phyloP scores from a whole-genome alignment of 2,113 vertebrate species.

The Chionis minor region DNA sequence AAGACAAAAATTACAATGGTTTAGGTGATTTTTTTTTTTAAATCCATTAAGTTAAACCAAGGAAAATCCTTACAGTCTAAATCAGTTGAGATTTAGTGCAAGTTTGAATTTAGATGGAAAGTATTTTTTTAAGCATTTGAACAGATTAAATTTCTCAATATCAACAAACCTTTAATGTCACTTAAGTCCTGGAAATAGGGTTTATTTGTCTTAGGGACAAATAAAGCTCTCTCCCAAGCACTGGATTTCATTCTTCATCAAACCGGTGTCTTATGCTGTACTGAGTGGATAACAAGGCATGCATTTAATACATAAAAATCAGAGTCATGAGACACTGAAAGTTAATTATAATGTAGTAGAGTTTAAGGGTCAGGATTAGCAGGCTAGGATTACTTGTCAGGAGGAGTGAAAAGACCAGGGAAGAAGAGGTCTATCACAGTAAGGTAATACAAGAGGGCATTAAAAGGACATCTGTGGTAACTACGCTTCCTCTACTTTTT shows the following conservation, averaged over 20 bases:
- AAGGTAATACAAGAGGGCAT: background rate
- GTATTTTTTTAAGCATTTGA: background rate
- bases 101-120: constrained; percentile 14
- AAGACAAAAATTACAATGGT: background rate
- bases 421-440: background rate
- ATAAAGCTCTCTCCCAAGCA: constrained; percentile 21
- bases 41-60: background rate
- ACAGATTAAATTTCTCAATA: constrained; percentile 28
- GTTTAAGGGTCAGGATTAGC: constrained; percentile 45
- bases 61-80: background rate
- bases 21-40: background rate
- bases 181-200: constrained; percentile 4
- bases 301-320: constrained; percentile 50
- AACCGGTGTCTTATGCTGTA: background rate
- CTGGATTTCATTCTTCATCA: constrained; percentile 22
- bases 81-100: background rate
- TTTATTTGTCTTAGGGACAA: constrained; percentile 6
- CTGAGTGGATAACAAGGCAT: constrained; percentile 29
- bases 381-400: constrained; percentile 20
- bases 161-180: constrained; percentile 10
- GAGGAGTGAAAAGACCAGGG: background rate
- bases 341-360: constrained; percentile 47
- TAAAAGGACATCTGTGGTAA: background rate
- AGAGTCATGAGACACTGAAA: constrained; percentile 47
- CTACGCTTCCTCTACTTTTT: background rate